Conservation (phyloP, 2,797 vertebrate genomes). For the Pipistrellus nathusii region DNA sequence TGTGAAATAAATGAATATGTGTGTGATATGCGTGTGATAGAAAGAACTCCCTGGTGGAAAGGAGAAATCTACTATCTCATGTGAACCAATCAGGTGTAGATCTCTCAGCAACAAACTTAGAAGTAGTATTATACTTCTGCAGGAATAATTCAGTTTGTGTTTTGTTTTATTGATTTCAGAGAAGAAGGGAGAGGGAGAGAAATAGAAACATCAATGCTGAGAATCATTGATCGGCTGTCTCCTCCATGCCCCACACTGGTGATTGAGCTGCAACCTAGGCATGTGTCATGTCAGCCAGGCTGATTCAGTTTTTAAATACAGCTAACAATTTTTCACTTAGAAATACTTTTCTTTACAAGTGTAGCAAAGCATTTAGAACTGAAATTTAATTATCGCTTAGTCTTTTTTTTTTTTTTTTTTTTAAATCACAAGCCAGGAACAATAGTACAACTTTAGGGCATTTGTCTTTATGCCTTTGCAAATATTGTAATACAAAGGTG, state of each 20-base stretch:
- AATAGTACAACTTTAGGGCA: not conserved
- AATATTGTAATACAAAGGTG: not conserved
- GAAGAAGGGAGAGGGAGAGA: no score
- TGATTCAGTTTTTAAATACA: slow-evolving; percentile 17
- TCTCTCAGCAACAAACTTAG: not conserved
- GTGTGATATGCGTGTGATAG: not conserved
- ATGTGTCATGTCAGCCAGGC: no score
- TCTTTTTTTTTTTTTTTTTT: not conserved
- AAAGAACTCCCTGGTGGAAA: not conserved
- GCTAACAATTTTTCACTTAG: not conserved
- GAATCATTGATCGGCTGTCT: no score
- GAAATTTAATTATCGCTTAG: slow-evolving; percentile 13
- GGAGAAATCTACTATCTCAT: not conserved
- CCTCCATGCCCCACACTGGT: no score
- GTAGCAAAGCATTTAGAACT: slow-evolving; percentile 16
- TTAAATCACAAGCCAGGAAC: slow-evolving; percentile 2
- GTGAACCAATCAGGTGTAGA: not conserved
- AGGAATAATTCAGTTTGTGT: not conserved
- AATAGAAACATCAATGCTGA: no score
- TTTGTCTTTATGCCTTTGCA: not conserved
- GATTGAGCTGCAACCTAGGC: no score
- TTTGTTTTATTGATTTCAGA: no score
- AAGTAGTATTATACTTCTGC: not conserved
- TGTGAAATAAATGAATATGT: not conserved
- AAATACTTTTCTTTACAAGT: slow-evolving; percentile 32